Conservation (phyloP, 1,140 invertebrate species). For the Magallana gigas region DNA sequence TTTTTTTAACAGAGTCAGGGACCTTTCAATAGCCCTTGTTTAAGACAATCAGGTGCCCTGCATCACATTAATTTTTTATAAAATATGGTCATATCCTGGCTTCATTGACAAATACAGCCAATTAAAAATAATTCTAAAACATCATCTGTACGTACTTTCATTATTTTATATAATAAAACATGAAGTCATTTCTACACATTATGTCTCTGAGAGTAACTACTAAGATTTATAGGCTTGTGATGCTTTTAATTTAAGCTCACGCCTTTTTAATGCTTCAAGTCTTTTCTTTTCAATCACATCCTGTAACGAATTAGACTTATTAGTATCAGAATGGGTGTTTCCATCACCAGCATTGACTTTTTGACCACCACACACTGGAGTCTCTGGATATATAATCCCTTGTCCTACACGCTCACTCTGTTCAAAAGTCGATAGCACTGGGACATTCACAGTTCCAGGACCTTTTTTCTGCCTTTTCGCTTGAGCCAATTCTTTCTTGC, state of each 20-base stretch:
- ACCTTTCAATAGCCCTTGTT: no score
- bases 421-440: not conserved
- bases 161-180: no score
- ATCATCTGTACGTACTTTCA: no score
- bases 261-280: slow-evolving; percentile 4
- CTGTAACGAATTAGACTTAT: not conserved
- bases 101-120: no score
- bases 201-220: no score
- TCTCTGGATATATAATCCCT: not conserved
- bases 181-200: no score
- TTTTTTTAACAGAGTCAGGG: no score
- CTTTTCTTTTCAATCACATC: slow-evolving; percentile 8
- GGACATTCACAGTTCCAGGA: not conserved
- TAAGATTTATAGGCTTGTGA: not conserved
- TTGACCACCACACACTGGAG: not conserved
- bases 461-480: slow-evolving; percentile 9
- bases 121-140: no score
- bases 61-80: no score
- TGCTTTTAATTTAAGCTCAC: not conserved
- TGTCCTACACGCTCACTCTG: not conserved
- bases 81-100: no score
- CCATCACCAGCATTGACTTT: not conserved
- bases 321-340: not conserved
- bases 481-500: not conserved
- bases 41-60: no score